Evolutionary conservation across 2,888 invertebrate species (phyloP).

Genomic region (Morpho achilles): DNA sequence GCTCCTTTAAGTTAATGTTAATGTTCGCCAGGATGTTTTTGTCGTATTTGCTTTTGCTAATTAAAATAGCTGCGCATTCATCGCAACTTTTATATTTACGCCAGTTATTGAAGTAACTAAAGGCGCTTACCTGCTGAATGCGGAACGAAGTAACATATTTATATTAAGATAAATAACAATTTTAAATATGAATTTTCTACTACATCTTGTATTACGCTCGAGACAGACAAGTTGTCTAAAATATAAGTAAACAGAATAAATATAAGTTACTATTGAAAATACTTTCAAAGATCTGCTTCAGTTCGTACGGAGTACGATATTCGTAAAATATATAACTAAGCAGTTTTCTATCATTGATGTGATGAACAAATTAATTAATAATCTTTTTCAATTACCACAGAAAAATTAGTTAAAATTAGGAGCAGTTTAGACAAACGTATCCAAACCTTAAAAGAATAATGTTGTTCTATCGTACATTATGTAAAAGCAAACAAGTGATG

Average conservation of each 20-base stretch:
- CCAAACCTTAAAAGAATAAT: slow-evolving; percentile 9
- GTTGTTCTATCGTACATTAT: slow-evolving; percentile 23
- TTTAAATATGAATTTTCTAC: too few relatives aligned
- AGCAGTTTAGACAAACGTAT: slow-evolving; percentile 2
- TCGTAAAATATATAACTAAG: too few relatives aligned
- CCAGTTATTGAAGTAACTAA: slow-evolving; percentile 13
- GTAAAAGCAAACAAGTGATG: slow-evolving; percentile 36
- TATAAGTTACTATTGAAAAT: too few relatives aligned
- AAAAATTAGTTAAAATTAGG: too few relatives aligned
- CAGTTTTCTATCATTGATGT: too few relatives aligned
- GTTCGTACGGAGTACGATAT: too few relatives aligned
- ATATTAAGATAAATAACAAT: neutral
- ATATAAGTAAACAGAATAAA: too few relatives aligned
- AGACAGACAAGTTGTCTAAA: too few relatives aligned
- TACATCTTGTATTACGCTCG: too few relatives aligned
- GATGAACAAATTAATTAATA: too few relatives aligned
- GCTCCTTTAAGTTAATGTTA: slow-evolving; percentile 21
- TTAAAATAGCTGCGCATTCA: slow-evolving; percentile 19
- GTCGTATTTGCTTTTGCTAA: slow-evolving; percentile 15
- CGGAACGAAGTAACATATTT: neutral
- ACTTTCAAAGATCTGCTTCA: too few relatives aligned
- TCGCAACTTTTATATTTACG: slow-evolving; percentile 6
- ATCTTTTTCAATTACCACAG: too few relatives aligned
- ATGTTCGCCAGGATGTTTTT: slow-evolving; percentile 16
- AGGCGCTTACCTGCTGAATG: neutral